These are phyloP conservation scores for Euclidia mi DNA, from an alignment of 2,888 invertebrate genomes.

Conservation along the genomic window DNA sequence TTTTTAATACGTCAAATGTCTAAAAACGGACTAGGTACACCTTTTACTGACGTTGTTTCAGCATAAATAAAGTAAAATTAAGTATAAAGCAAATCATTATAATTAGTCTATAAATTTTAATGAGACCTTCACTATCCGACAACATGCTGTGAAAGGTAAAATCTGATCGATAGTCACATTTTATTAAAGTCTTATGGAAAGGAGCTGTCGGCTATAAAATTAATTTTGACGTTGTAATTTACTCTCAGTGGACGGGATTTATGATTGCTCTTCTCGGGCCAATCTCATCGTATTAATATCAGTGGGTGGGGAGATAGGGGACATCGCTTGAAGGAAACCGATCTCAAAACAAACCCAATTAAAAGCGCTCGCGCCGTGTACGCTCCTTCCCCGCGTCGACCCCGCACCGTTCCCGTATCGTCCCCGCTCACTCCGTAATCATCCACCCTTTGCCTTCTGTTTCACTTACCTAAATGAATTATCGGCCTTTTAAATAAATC, in stretches of 20 bases:
- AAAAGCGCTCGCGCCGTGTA: constrained; percentile 52
- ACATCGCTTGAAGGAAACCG: constrained; percentile 55
- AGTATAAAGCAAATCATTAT: background rate
- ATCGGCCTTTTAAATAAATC: constrained; percentile 63
- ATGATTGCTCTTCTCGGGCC: constrained; percentile 62
- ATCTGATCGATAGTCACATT: constrained; percentile 36
- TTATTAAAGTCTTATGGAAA: constrained; percentile 47
- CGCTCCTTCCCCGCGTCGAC: constrained; percentile 28
- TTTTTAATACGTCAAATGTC: too few relatives aligned
- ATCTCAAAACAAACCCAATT: constrained; percentile 70
- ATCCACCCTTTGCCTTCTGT: constrained; percentile 53
- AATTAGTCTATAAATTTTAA: background rate
- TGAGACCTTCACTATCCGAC: background rate
- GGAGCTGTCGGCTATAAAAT: constrained; percentile 51
- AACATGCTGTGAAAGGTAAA: background rate
- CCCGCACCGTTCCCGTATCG: constrained; percentile 17
- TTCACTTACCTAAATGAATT: constrained; percentile 66
- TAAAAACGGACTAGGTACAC: too few relatives aligned
- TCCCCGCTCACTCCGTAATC: constrained; percentile 32
- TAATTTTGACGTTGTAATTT: constrained; percentile 64
- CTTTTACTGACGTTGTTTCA: background rate
- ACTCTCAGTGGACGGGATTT: constrained; percentile 64
- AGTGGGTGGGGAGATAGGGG: constrained; percentile 46
- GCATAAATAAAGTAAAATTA: background rate
- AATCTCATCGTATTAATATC: constrained; percentile 64